Conservation (phyloP, 2,113 vertebrate species). For the Macquaria australasica region DNA sequence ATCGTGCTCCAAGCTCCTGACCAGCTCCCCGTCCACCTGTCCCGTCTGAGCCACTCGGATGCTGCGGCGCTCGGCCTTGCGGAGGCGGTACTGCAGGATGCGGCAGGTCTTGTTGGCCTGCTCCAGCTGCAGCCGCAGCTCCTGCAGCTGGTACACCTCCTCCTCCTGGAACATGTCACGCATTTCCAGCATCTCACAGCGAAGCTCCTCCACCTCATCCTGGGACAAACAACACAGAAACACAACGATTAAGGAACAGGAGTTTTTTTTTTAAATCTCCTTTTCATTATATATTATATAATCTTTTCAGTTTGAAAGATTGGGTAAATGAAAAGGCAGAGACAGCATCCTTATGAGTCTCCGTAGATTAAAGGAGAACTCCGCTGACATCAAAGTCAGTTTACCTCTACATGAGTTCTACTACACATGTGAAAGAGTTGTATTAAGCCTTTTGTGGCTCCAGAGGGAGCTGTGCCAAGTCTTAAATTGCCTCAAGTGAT, state of each 20-base stretch:
- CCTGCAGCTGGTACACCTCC: slow-evolving; percentile 94
- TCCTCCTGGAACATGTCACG: slow-evolving; percentile 97
- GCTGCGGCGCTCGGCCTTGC: slow-evolving; percentile 95
- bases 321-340: not conserved
- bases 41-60: slow-evolving; percentile 94
- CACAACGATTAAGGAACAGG: not conserved
- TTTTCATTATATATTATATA: too few species aligned
- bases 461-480: not conserved
- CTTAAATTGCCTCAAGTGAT: not conserved
- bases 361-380: not conserved
- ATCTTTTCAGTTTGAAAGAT: not conserved
- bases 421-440: not conserved
- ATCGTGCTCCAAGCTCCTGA: slow-evolving; percentile 94
- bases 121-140: slow-evolving; percentile 94
- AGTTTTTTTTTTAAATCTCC: not conserved
- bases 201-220: slow-evolving; percentile 97
- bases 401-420: not conserved
- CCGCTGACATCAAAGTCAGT: not conserved
- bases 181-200: slow-evolving; percentile 98
- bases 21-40: slow-evolving; percentile 94
- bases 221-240: slow-evolving; percentile 39
- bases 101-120: slow-evolving; percentile 96
- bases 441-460: not conserved
- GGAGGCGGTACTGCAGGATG: slow-evolving; percentile 96
- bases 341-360: not conserved